Percentiles rank a stretch among this genome's conserved stretches.
phyloP scores from a whole-genome alignment of 2,888 invertebrate genomes.

The Stegophylla sp. region DNA sequence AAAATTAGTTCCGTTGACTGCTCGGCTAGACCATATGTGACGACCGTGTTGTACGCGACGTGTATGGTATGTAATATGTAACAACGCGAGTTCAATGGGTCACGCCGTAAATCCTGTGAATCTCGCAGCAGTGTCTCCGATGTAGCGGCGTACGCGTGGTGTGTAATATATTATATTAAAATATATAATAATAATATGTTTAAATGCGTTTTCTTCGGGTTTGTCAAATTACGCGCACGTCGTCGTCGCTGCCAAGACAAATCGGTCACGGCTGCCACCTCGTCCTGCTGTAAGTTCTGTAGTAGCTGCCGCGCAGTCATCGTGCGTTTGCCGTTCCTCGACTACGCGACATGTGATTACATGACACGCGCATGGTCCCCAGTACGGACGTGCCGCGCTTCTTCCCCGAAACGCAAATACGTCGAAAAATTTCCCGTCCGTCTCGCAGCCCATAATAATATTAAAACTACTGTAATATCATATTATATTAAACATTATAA shows the following conservation, averaged over 20 bases:
- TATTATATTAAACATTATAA: too few relatives aligned
- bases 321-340: too few relatives aligned
- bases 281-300: neutral
- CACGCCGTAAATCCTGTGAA: constrained; percentile 31
- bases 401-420: neutral
- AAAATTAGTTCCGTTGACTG: constrained; percentile 37
- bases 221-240: neutral
- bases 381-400: too few relatives aligned
- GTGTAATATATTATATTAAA: neutral
- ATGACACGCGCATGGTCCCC: neutral
- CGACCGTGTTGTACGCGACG: neutral
- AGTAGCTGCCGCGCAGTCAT: too few relatives aligned
- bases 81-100: neutral
- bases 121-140: neutral
- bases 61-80: neutral
- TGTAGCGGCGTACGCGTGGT: too few relatives aligned
- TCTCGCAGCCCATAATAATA: too few relatives aligned
- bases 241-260: constrained; percentile 10
- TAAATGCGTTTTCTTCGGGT: neutral
- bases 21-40: constrained; percentile 4
- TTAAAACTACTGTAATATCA: too few relatives aligned
- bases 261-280: constrained; percentile 23
- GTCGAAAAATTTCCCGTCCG: too few relatives aligned
- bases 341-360: too few relatives aligned
- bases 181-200: too few relatives aligned